Percentiles rank a stretch among this genome's conserved stretches.
These are phyloP conservation scores for Ardeotis arabs DNA, from an alignment of 2,113 vertebrate species.

Conservation along the genomic window DNA sequence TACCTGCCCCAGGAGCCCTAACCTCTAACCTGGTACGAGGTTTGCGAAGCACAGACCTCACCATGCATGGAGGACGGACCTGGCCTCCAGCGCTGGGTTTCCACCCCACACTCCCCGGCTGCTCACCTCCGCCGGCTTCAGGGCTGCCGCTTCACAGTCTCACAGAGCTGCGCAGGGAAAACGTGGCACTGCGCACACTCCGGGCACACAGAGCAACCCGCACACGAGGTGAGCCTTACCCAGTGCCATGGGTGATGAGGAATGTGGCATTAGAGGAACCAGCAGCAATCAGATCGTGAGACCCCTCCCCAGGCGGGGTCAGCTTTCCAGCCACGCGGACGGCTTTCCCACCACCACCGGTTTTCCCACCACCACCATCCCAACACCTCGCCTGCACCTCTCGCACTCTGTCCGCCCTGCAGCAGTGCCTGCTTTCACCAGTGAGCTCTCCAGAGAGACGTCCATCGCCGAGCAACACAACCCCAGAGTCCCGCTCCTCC, in stretches of 20 bases:
- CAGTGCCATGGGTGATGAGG: rapidly evolving
- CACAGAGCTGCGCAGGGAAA: not conserved
- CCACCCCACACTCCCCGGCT: not conserved
- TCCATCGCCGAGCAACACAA: not conserved
- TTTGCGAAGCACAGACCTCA: not conserved
- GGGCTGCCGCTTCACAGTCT: not conserved
- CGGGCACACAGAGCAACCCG: rapidly evolving
- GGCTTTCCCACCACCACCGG: not conserved
- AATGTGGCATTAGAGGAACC: not conserved
- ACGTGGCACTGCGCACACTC: rapidly evolving
- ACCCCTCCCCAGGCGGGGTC: not conserved
- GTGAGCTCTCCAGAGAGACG: not conserved
- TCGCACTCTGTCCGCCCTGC: not conserved
- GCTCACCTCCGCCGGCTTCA: not conserved
- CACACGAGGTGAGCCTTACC: rapidly evolving
- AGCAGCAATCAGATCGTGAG: rapidly evolving
- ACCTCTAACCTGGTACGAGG: not conserved
- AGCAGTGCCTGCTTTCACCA: not conserved
- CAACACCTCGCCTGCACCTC: not conserved
- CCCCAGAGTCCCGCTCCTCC: not conserved
- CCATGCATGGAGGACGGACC: not conserved
- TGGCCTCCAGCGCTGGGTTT: rapidly evolving
- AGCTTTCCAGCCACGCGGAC: not conserved
- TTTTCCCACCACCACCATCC: not conserved
- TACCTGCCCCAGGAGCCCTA: not conserved